These are phyloP conservation scores for Brachyrhaphis roseni DNA, from an alignment of 2,797 vertebrate genomes.

Conservation along the genomic window DNA sequence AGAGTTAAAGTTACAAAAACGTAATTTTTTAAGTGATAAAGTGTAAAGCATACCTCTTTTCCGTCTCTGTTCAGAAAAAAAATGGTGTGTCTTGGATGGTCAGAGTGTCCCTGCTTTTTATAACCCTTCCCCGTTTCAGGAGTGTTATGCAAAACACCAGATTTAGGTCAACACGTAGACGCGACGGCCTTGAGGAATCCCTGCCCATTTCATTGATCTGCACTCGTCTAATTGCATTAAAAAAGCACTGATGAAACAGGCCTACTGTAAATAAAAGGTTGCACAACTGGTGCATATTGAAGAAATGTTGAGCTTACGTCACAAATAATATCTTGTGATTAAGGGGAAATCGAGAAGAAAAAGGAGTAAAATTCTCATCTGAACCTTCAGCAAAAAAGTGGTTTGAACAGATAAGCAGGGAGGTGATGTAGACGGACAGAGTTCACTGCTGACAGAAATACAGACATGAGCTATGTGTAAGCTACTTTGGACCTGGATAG, in stretches of 20 bases:
- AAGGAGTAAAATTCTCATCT: neutral
- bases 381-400: neutral
- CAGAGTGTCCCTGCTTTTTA: conserved; percentile 60
- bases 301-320: neutral
- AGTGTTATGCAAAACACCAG: conserved; percentile 58
- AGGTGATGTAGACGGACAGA: conserved; percentile 37
- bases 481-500: conserved; percentile 53
- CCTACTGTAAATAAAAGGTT: neutral
- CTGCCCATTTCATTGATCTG: conserved; percentile 49
- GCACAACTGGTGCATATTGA: neutral
- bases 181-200: conserved; percentile 55
- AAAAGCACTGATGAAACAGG: neutral
- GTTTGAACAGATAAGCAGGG: conserved; percentile 28
- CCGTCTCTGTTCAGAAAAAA: conserved; percentile 45
- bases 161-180: conserved; percentile 62
- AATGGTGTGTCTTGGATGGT: conserved; percentile 27
- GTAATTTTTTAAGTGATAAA: neutral
- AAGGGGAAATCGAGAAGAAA: neutral
- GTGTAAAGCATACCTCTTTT: conserved; percentile 70
- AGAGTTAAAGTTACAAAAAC: neutral
- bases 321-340: neutral
- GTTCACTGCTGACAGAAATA: conserved; percentile 46
- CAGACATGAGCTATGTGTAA: conserved; percentile 22
- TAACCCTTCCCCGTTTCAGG: conserved; percentile 49
- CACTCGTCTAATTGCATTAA: neutral